Base-by-base conservation (phyloP, 2,113 vertebrate species). In the Oophaga pumilio region DNA sequence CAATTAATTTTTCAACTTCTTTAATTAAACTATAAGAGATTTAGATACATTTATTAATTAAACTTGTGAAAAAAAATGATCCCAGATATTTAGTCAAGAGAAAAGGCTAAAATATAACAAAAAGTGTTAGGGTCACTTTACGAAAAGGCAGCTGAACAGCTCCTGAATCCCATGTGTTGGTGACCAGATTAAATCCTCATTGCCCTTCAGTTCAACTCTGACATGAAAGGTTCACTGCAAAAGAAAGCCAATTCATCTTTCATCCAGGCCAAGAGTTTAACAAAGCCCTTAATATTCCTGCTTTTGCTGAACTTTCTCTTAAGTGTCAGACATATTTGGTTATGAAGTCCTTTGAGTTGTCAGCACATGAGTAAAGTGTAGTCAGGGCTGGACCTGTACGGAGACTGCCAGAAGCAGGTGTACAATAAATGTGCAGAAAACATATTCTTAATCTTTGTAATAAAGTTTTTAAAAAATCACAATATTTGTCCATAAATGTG, bases 221-320 rank as follows among this genome's bases (percentile, higher is more conserved):
- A 89, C 24, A 84, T 89, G 73, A 87, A 81, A 71, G 77, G 71
- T 73, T 84, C 43, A 6, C 28, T 17, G 22, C 88, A 89, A 56
- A 89, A 71, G 76, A 91, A n/a, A 69, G 17, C 22, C 84, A 89
- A 87, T 86, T 84, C 15, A 82, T 4, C 2, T 24, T 69, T 62
- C 18, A 89, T 76, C 49, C 80, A 80, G 60, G 28, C 50, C 76
- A 43, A 2, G 20, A 74, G 8, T 64, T 88, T 50, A 85, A 74
- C 84, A 90, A 82, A 43, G 6, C n/a, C 79, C 43, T 68, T 69
- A 68, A 83, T 83, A 62, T 52, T 53, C 28, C 50, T 53, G 60
- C 49, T 53, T 52, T 28, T 68, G 64, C 43, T 83, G 49, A 53
- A 68, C 81, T 83, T 83, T 83, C 77, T 33, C 56, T 6, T 80